Conservation (phyloP, 2,113 vertebrate species). For the Xiphophorus maculatus region DNA sequence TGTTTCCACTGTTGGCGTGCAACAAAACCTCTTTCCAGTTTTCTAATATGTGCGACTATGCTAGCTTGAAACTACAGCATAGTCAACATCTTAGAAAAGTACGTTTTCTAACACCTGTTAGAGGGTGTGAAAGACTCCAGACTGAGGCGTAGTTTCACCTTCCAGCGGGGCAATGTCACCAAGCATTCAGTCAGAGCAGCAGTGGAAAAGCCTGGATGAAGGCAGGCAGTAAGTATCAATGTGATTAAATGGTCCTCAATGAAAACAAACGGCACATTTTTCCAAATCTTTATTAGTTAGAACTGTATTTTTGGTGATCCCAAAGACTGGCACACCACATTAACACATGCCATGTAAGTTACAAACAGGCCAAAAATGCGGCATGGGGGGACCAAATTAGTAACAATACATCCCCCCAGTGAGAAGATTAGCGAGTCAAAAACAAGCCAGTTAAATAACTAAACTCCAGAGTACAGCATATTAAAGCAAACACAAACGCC, state of each 20-base stretch:
- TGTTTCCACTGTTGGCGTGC: no score
- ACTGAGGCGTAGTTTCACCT: background rate
- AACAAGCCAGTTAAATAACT: background rate
- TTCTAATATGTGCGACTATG: no score
- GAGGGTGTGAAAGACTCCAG: background rate
- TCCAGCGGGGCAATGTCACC: background rate
- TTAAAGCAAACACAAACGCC: background rate
- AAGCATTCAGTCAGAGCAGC: background rate
- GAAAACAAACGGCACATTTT: no score
- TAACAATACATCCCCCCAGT: constrained; percentile 33
- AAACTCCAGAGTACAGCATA: background rate
- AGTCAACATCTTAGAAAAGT: no score
- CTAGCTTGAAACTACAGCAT: no score
- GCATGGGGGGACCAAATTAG: constrained; percentile 7
- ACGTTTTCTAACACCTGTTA: background rate
- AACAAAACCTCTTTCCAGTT: no score
- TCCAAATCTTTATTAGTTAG: no score
- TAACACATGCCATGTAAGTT: constrained; percentile 45
- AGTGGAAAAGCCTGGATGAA: no score
- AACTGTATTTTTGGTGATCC: constrained; percentile 5
- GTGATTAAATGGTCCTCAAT: no score
- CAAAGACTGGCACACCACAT: constrained; percentile 57
- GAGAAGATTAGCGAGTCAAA: constrained; percentile 42
- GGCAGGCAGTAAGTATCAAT: no score
- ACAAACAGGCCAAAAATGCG: constrained; percentile 29